These are phyloP conservation scores for Sorex maritimensis DNA, from an alignment of 2,797 vertebrate genomes.

Conservation along the genomic window DNA sequence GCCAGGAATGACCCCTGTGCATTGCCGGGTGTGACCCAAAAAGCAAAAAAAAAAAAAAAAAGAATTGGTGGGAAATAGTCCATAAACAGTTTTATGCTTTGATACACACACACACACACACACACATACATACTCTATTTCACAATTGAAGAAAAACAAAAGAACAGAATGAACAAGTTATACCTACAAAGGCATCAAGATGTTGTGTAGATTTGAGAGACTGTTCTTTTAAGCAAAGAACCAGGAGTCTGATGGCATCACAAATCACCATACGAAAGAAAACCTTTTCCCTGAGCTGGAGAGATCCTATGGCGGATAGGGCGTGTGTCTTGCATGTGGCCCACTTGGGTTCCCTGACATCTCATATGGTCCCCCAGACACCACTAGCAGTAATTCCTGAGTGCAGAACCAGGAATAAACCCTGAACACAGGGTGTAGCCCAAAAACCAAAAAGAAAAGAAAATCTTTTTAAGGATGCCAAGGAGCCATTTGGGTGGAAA, in stretches of 20 bases:
- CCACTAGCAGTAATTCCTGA: too few relatives aligned
- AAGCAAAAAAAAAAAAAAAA: too few relatives aligned
- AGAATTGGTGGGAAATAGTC: constrained; percentile 26
- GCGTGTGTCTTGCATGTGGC: too few relatives aligned
- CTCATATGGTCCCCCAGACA: too few relatives aligned
- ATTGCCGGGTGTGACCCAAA: too few relatives aligned
- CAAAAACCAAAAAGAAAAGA: too few relatives aligned
- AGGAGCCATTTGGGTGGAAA: not conserved
- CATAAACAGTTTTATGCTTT: not conserved
- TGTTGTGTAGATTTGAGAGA: not conserved
- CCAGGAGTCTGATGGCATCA: not conserved
- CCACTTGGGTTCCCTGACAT: too few relatives aligned
- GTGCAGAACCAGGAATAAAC: too few relatives aligned
- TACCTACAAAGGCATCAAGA: not conserved
- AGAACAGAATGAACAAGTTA: not conserved
- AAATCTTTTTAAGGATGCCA: not conserved
- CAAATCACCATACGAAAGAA: not conserved
- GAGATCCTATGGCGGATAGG: too few relatives aligned
- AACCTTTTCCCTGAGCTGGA: too few relatives aligned
- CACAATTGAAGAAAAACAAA: constrained; percentile 17
- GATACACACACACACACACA: not conserved
- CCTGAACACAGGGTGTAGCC: too few relatives aligned
- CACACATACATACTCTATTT: not conserved
- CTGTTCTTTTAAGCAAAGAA: constrained; percentile 13
- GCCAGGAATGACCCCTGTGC: too few relatives aligned